A percentile compares a stretch with the other conserved stretches of the same genome.
Evolutionary conservation across 1,140 invertebrate genomes (phyloP).

Genomic region (Pinna nobilis): DNA sequence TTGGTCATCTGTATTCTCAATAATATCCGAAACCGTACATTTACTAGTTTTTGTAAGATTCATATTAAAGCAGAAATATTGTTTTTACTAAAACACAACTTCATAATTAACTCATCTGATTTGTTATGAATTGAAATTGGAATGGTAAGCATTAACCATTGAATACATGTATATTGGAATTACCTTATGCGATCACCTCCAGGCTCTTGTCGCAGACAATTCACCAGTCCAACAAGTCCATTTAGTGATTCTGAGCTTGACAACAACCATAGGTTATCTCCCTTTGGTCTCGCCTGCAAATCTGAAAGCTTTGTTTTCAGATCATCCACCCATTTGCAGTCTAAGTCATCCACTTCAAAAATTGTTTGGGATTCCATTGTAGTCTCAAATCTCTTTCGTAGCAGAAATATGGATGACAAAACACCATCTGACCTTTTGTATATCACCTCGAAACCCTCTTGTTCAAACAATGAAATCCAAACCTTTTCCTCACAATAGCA

Average conservation of each 20-base stretch:
- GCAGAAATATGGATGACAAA: conserved; percentile 67
- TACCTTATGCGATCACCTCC: conserved; percentile 85
- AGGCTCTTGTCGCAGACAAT: conserved; percentile 90
- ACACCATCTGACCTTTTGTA: conserved; percentile 66
- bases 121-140: no score
- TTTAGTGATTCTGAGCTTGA: conserved; percentile 67
- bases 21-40: background rate
- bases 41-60: no score
- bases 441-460: conserved; percentile 74
- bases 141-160: no score
- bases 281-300: conserved; percentile 72
- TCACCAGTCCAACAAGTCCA: conserved; percentile 91
- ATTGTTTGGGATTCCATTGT: conserved; percentile 19
- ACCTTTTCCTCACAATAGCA: conserved; percentile 66
- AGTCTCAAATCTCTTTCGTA: conserved; percentile 45
- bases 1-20: background rate
- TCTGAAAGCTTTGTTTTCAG: conserved; percentile 81
- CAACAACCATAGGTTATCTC: conserved; percentile 71
- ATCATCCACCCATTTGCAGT: conserved; percentile 84
- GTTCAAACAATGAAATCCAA: conserved; percentile 73
- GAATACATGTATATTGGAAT: no score
- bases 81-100: no score
- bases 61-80: no score
- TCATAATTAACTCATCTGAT: no score
- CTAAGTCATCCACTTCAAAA: conserved; percentile 68